Conservation (phyloP, 2,797 vertebrate genomes). For the Rousettus madagascariensis region DNA sequence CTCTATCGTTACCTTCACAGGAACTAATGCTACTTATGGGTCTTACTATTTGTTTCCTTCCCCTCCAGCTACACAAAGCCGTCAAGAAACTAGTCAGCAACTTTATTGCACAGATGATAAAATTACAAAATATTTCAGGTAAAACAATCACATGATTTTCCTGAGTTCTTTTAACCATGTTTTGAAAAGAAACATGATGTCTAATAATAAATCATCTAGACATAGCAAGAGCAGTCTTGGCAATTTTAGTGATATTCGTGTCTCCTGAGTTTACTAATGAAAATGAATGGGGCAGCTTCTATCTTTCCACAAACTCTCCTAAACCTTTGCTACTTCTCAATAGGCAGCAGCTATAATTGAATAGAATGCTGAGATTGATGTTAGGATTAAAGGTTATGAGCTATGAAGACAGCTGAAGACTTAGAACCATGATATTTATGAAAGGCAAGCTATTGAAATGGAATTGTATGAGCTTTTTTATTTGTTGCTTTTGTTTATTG, state of each 20-base stretch:
- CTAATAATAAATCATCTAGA: constrained; percentile 69
- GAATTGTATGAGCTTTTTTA: constrained; percentile 59
- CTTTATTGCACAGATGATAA: neutral
- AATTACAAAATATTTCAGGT: constrained; percentile 46
- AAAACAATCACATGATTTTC: constrained; percentile 54
- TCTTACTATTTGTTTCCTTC: neutral
- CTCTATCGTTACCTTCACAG: neutral
- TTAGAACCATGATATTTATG: constrained; percentile 67
- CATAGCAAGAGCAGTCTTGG: constrained; percentile 53
- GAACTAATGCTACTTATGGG: neutral
- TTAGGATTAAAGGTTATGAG: constrained; percentile 80
- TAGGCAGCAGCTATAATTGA: constrained; percentile 72
- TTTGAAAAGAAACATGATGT: constrained; percentile 65
- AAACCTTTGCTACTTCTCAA: constrained; percentile 70
- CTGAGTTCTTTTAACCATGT: constrained; percentile 65
- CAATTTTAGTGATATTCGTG: constrained; percentile 62
- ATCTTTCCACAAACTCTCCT: constrained; percentile 71
- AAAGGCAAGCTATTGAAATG: constrained; percentile 64
- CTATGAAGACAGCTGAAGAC: constrained; percentile 72
- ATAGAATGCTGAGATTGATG: constrained; percentile 67
- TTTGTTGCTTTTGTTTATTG: constrained; percentile 65
- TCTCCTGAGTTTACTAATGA: constrained; percentile 75
- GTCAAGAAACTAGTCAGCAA: neutral
- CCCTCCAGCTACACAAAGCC: neutral
- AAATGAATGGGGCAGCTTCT: constrained; percentile 76